Evolutionary conservation across 2,797 vertebrate genomes (phyloP), one percentile per base, ranked within the genome.

Genomic region (Florisuga fusca): DNA sequence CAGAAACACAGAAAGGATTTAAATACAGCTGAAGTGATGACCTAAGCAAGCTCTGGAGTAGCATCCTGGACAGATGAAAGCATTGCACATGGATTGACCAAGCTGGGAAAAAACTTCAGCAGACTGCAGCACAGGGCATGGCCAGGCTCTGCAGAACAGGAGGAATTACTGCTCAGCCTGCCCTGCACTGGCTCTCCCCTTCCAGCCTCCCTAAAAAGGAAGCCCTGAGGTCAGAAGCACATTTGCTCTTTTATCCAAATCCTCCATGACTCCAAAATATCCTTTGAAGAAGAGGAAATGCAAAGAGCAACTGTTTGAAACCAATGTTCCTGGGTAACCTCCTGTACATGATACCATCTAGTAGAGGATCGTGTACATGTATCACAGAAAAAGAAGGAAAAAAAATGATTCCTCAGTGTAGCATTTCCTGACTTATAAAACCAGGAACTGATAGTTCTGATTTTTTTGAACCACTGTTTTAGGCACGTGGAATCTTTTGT

Each of bases 291-390:
- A 71, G 38, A 59, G 6, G 45, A 79, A 75, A 36, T 33, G 31
- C 51, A 59, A 69, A 66, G 71, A 59, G n/a, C 36, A 46, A 45
- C 9, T 6, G 23, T 9, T 27, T 67, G 12, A 57, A 51, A 18
- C 10, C 16, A 31, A 17, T 0, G 3, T 26, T 75, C 48, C 8
- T 36, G 20, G 20, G 45, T 43, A 46, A 36, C 9, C 50, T 43
- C 38, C 38, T 54, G 6, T 13, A 46, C 15, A 33, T 5, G 25
- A 11, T 2, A 27, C 5, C 41, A 66, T 4, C 7, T 7, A 26
- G 33, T 3, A 25, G 0, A 18, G 34, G 10, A 31, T 23, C 67
- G 21, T 5, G 13, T 1, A 11, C 8, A 9, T 17, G 11, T 5
- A n/a, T 5, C 33, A 61, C 8, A 20, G 17, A 31, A 66, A 23